A percentile compares a stretch with the other conserved stretches of the same genome.
phyloP scores from a whole-genome alignment of 2,113 vertebrate genomes.

The Ursus arctos region DNA sequence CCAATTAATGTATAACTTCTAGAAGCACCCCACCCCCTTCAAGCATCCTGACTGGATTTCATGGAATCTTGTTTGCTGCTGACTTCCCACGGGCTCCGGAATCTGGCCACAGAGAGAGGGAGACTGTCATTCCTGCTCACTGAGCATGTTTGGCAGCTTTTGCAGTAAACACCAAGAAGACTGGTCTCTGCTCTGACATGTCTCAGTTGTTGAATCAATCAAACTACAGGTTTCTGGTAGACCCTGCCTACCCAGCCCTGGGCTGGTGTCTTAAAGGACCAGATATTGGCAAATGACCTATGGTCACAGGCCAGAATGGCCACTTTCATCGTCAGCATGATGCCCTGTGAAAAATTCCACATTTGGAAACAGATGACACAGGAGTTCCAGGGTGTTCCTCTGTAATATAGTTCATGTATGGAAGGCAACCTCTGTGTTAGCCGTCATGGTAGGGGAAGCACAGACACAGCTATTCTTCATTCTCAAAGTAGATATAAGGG shows the following conservation, averaged over 20 bases:
- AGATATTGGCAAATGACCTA: neutral
- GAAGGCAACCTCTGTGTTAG: neutral
- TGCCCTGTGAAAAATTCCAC: neutral
- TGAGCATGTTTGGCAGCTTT: constrained; percentile 56
- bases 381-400: neutral
- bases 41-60: constrained; percentile 34
- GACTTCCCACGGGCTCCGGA: constrained; percentile 68
- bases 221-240: neutral
- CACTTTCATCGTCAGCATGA: neutral
- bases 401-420: neutral
- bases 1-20: constrained; percentile 46
- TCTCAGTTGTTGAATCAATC: neutral
- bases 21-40: neutral
- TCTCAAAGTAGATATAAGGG: neutral
- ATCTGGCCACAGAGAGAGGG: neutral
- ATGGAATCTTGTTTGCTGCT: constrained; percentile 35
- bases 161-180: constrained; percentile 6
- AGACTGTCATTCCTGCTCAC: constrained; percentile 30
- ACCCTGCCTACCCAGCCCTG: neutral
- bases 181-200: constrained; percentile 56
- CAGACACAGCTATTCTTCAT: neutral
- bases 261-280: neutral
- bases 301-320: neutral
- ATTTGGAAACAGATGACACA: neutral
- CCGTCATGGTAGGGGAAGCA: too few species aligned